A percentile compares a stretch with the other conserved stretches of the same genome.
These are phyloP conservation scores for Drosophila sproati DNA, from an alignment of 1,140 invertebrate species.

Conservation along the genomic window DNA sequence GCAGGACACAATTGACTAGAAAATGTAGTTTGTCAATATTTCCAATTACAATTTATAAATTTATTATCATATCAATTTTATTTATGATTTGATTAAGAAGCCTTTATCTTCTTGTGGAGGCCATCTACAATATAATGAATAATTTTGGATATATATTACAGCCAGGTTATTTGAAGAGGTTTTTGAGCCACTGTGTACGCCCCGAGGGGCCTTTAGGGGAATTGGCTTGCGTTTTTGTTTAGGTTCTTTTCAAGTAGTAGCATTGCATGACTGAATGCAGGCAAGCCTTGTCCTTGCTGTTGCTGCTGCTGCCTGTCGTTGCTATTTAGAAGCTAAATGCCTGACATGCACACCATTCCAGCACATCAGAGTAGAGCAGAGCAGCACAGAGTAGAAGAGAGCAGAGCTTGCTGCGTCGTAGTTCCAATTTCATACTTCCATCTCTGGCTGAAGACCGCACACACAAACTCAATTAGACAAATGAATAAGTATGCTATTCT, in stretches of 20 bases:
- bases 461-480: conserved; percentile 74
- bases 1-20: too few species aligned
- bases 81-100: conserved; percentile 13
- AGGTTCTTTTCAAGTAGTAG: conserved; percentile 64
- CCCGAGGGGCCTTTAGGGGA: conserved; percentile 8
- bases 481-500: conserved; percentile 63
- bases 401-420: background rate
- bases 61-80: background rate
- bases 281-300: conserved; percentile 63
- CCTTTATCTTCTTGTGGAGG: background rate
- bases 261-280: conserved; percentile 77
- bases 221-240: conserved; percentile 62
- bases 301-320: conserved; percentile 54
- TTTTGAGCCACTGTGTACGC: conserved; percentile 25
- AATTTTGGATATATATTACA: conserved; percentile 27
- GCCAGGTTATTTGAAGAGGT: background rate
- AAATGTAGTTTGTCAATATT: too few species aligned
- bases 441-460: background rate
- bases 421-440: conserved; percentile 10
- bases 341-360: conserved; percentile 64
- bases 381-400: background rate
- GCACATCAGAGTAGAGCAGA: conserved; percentile 5
- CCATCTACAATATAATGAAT: conserved; percentile 18
- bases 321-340: conserved; percentile 63
- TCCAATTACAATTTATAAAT: too few species aligned